A percentile compares a stretch with the other conserved stretches of the same genome.
These are phyloP conservation scores for Chondrilla cf. caribensis DNA, from an alignment of 37 sponge, comb jelly and placozoan genomes.

Conservation along the genomic window DNA sequence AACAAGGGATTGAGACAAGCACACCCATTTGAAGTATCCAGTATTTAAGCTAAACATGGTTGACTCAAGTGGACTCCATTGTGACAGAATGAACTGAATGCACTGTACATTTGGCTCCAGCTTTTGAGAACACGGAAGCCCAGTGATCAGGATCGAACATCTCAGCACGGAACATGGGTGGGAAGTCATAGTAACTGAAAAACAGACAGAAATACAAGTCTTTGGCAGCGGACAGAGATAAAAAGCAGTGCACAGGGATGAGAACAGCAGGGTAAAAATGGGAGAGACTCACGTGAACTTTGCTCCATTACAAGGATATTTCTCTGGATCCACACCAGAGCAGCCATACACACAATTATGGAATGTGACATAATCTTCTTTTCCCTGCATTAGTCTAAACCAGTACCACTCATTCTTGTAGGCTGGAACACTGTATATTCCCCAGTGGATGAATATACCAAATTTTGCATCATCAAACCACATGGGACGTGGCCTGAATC, in stretches of 20 bases:
- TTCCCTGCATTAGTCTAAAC: constrained; percentile 45
- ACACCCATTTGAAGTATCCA: too few species aligned
- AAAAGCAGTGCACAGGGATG: too few species aligned
- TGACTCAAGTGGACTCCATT: too few species aligned
- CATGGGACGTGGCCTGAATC: constrained; percentile 57
- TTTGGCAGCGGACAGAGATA: too few species aligned
- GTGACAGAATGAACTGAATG: too few species aligned
- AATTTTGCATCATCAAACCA: constrained; percentile 84
- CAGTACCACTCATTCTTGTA: constrained; percentile 75
- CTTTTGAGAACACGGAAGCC: constrained; percentile 67
- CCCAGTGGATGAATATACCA: constrained; percentile 72
- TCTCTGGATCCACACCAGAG: constrained; percentile 66
- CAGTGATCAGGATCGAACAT: constrained; percentile 72
- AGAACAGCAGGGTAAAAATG: too few species aligned
- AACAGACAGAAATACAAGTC: too few species aligned
- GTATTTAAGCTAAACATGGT: too few species aligned
- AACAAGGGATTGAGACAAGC: not conserved
- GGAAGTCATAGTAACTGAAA: constrained; percentile 70
- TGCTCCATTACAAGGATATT: constrained; percentile 32
- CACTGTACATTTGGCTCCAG: constrained; percentile 84
- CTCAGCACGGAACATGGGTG: constrained; percentile 86
- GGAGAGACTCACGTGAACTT: constrained; percentile 19
- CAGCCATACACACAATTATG: constrained; percentile 78
- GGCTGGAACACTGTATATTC: constrained; percentile 62
- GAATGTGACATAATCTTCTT: constrained; percentile 48